Percentiles rank a stretch among this genome's conserved stretches.
phyloP scores from a whole-genome alignment of 2,888 invertebrate genomes.

The Drosophila kambysellisi region DNA sequence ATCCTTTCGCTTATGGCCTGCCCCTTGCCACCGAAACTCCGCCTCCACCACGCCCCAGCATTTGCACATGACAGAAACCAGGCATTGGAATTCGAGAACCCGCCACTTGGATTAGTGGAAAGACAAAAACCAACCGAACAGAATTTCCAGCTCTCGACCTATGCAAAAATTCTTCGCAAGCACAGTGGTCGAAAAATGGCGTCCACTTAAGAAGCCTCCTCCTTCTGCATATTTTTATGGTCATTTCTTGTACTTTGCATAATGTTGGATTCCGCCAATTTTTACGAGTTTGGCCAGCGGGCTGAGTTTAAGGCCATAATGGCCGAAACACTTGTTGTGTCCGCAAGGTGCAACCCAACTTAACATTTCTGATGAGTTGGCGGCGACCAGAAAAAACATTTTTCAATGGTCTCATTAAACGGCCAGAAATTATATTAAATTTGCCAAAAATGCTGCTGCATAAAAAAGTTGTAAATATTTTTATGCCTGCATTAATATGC shows the following conservation, averaged over 20 bases:
- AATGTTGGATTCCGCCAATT: constrained; percentile 70
- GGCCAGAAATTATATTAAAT: constrained; percentile 81
- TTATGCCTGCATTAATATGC: constrained; percentile 81
- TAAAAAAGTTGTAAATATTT: constrained; percentile 81
- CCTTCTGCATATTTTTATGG: constrained; percentile 42
- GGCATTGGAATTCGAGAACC: constrained; percentile 74
- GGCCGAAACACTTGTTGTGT: constrained; percentile 72
- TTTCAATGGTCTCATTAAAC: constrained; percentile 78
- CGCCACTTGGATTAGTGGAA: constrained; percentile 73
- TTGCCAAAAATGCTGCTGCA: constrained; percentile 68
- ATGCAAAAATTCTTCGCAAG: constrained; percentile 50
- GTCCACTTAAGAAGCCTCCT: not conserved
- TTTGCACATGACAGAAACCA: constrained; percentile 78
- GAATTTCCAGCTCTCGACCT: constrained; percentile 37
- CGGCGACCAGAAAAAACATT: constrained; percentile 43
- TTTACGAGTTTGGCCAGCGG: constrained; percentile 53
- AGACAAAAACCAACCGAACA: constrained; percentile 69
- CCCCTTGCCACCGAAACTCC: constrained; percentile 11
- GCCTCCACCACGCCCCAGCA: constrained; percentile 33
- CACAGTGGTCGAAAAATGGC: constrained; percentile 55
- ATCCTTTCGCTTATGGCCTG: constrained; percentile 71
- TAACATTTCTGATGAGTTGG: constrained; percentile 59
- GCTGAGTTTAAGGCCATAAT: constrained; percentile 57
- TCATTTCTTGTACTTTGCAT: constrained; percentile 66
- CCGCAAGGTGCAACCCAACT: constrained; percentile 34